These are phyloP conservation scores for Ormyrus nitidulus DNA, from an alignment of 2,888 invertebrate species.

Conservation along the genomic window DNA sequence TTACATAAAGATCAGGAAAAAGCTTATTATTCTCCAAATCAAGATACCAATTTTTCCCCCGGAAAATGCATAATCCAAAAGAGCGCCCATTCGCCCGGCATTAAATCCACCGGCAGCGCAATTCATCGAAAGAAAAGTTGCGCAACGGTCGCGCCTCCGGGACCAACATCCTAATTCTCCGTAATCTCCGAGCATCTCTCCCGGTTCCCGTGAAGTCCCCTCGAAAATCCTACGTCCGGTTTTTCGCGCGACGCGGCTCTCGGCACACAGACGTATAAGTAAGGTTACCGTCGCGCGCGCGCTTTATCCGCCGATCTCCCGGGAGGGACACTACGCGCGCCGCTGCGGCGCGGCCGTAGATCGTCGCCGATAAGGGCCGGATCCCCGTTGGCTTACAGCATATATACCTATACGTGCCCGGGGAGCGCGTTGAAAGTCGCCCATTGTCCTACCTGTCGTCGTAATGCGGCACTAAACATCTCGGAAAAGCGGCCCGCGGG, in stretches of 20 bases:
- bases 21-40: background rate
- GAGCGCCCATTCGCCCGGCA: conserved; percentile 7
- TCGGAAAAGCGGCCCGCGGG: conserved; percentile 10
- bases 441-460: conserved; percentile 63
- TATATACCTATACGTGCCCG: conserved; percentile 26
- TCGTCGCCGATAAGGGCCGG: conserved; percentile 33
- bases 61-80: background rate
- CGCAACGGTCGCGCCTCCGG: background rate
- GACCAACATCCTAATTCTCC: conserved; percentile 37
- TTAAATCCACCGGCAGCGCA: background rate
- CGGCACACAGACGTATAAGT: background rate
- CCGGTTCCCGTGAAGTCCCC: conserved; percentile 20
- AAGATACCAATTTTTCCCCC: background rate
- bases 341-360: conserved; percentile 37
- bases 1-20: no score
- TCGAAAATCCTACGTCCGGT: conserved; percentile 38
- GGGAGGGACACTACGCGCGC: background rate
- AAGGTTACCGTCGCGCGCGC: conserved; percentile 36
- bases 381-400: conserved; percentile 26
- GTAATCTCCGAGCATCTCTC: conserved; percentile 16
- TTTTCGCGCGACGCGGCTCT: conserved; percentile 40
- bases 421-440: conserved; percentile 67
- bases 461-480: conserved; percentile 12
- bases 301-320: conserved; percentile 49
- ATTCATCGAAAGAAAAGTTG: background rate